Evolutionary conservation across 2,888 invertebrate species (phyloP), one percentile per base, ranked within the genome.

Genomic region (Cheilosia vernalis): DNA sequence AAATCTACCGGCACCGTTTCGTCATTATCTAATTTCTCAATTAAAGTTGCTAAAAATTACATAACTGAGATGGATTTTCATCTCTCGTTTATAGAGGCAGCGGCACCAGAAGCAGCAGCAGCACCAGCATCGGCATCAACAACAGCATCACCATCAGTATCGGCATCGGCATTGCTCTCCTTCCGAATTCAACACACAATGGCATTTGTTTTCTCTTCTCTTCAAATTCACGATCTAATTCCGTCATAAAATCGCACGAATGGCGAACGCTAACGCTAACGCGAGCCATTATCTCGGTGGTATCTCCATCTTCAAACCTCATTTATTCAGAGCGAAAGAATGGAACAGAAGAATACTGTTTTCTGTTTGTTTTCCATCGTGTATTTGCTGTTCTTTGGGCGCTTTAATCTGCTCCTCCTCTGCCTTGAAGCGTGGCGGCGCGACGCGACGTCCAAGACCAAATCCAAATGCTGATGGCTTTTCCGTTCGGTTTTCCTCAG

Each of bases 271-370:
- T 9, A 72, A 30, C 33, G 33, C 33, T 9, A 33, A 33, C 9
- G 77, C 78, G 37, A 55, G 24, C 67, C 51, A 83, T 73, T 83
- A 83, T 78, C 74, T 78, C 64, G 27, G 30, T 13, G 37, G 69
- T 74, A 79, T 84, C 83, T 83, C 56, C 78, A 73, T 78, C 78
- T 84, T 84, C 64, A 84, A 84, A 84, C 78, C 67, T 74, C 78
- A 84, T 84, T 79, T 84, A 79, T 78, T 79, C 73, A 63, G 67
- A 49, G 60, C 0, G 27, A 6, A 5, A 42, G 17, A 56, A 30
- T 15, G 27, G 15, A 55, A 40, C 19, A 61, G 56, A 67, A 70
- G 47, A 49, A 58, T 30, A 33, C 42, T 10, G 30, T 42, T 53
- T 56, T 44, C 44, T 44, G 56, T 42, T 63, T 37, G 40, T 49